phyloP scores from a whole-genome alignment of 2,888 invertebrate genomes.

The Drosophila infuscata region DNA sequence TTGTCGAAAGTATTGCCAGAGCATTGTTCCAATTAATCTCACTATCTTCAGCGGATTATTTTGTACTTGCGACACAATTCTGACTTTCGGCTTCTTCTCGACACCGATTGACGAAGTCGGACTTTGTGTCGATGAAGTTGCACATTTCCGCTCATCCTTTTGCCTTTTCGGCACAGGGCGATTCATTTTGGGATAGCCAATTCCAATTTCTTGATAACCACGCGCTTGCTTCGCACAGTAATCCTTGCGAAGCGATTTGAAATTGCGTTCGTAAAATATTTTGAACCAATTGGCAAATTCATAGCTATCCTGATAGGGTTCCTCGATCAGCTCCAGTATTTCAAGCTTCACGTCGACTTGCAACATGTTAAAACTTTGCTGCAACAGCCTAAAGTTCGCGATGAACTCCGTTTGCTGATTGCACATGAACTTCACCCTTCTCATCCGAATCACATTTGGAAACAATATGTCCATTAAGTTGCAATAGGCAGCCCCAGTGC shows the following conservation, averaged over 20 bases:
- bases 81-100: too few relatives aligned
- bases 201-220: background rate
- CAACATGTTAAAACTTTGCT: conserved; percentile 22
- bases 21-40: too few relatives aligned
- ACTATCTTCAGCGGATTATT: too few relatives aligned
- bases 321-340: conserved; percentile 10
- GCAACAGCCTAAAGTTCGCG: background rate
- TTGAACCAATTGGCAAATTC: conserved; percentile 35
- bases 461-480: conserved; percentile 28
- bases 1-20: too few relatives aligned
- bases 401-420: conserved; percentile 6
- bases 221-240: conserved; percentile 19
- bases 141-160: too few relatives aligned
- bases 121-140: too few relatives aligned
- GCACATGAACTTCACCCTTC: conserved; percentile 25
- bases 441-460: conserved; percentile 10
- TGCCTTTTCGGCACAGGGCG: background rate
- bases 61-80: too few relatives aligned
- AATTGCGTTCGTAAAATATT: conserved; percentile 22
- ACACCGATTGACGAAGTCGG: too few relatives aligned
- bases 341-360: conserved; percentile 5
- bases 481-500: conserved; percentile 36
- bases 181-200: background rate
- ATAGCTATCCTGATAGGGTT: conserved; percentile 20
- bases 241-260: rapidly evolving